phyloP scores from a whole-genome alignment of 2,113 vertebrate genomes.

The Seriola dumerili region DNA sequence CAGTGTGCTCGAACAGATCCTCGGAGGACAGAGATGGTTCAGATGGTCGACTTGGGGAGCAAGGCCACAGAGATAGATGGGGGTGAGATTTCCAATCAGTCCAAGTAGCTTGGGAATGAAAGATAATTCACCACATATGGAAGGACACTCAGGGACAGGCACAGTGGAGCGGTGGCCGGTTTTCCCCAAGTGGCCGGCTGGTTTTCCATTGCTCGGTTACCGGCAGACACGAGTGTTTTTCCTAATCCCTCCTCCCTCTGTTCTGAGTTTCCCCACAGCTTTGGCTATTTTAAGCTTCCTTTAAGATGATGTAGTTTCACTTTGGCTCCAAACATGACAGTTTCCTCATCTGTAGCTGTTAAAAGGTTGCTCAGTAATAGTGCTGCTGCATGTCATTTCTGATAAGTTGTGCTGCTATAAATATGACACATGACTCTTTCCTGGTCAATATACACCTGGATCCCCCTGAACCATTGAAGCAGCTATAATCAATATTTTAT shows the following conservation, averaged over 20 bases:
- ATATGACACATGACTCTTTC: neutral
- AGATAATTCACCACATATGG: constrained; percentile 54
- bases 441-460: neutral
- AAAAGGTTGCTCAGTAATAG: neutral
- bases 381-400: constrained; percentile 11
- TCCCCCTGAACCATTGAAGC: neutral
- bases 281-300: constrained; percentile 72
- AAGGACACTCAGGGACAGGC: constrained; percentile 46
- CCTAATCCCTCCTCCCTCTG: constrained; percentile 54
- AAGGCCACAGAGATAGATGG: constrained; percentile 34
- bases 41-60: constrained; percentile 49
- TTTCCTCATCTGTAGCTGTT: constrained; percentile 48
- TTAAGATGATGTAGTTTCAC: constrained; percentile 53
- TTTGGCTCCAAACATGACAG: constrained; percentile 57
- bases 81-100: constrained; percentile 56
- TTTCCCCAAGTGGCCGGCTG: constrained; percentile 56
- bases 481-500: neutral
- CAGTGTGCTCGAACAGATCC: constrained; percentile 66
- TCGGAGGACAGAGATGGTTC: constrained; percentile 62
- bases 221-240: constrained; percentile 63
- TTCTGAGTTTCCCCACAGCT: constrained; percentile 60
- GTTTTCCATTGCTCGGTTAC: constrained; percentile 70
- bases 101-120: constrained; percentile 55
- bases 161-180: constrained; percentile 28
- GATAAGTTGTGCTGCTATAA: neutral